Conservation (phyloP, 2,113 vertebrate species). For the Lamprotornis superbus region DNA sequence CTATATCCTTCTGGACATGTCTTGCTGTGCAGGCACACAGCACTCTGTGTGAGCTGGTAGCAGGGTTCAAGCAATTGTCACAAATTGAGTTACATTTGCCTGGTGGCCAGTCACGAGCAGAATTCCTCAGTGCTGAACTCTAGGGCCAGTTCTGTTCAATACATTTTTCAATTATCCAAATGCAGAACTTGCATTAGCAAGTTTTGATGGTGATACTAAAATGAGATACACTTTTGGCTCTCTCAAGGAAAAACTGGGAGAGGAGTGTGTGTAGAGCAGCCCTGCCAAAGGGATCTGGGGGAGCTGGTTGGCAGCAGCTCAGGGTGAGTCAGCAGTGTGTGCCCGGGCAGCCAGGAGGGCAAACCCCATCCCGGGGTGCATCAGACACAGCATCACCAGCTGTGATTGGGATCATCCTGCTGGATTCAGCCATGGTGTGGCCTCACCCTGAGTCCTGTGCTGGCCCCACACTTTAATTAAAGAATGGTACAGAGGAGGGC, state of each 20-base stretch:
- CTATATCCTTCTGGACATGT: neutral
- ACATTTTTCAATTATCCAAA: neutral
- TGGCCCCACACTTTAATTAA: neutral
- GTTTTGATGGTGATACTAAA: neutral
- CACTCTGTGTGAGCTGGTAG: neutral
- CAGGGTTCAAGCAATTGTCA: neutral
- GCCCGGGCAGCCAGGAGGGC: neutral
- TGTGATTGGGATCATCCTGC: neutral
- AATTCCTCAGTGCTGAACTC: neutral
- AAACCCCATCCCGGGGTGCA: neutral
- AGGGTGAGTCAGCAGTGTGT: neutral
- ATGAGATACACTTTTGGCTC: neutral
- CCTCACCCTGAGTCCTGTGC: neutral
- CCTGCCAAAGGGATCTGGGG: neutral
- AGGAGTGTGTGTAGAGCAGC: neutral
- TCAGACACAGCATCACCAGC: neutral
- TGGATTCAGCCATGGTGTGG: rapidly evolving
- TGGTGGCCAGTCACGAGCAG: neutral
- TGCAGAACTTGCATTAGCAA: neutral
- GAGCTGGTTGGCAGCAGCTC: neutral
- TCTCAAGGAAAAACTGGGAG: neutral
- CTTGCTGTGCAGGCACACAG: neutral
- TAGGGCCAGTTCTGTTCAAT: neutral
- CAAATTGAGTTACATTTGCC: neutral
- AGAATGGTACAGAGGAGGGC: neutral